Percentiles rank a stretch among this genome's conserved stretches.
These are phyloP conservation scores for Oppia nitens DNA, from an alignment of 1,140 invertebrate species.

Conservation along the genomic window DNA sequence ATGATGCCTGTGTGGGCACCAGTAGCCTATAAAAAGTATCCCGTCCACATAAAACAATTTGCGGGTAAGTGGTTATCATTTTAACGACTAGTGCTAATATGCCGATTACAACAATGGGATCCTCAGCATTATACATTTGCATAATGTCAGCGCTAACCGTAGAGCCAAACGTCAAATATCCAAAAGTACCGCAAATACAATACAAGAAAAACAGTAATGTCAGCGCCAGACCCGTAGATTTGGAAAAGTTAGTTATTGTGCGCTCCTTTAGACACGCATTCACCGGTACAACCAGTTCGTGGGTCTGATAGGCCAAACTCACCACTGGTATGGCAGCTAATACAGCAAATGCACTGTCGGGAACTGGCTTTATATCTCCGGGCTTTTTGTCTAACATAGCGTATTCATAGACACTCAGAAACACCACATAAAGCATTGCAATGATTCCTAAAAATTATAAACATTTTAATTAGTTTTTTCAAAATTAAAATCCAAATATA, in stretches of 20 bases:
- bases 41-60: constrained; percentile 47
- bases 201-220: constrained; percentile 42
- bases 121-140: constrained; percentile 33
- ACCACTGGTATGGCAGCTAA: constrained; percentile 49
- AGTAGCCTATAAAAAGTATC: constrained; percentile 33
- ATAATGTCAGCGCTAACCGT: constrained; percentile 45
- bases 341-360: constrained; percentile 38
- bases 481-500: constrained; percentile 11
- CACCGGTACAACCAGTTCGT: constrained; percentile 51
- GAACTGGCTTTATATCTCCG: constrained; percentile 22
- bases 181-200: constrained; percentile 42
- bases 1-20: constrained; percentile 14
- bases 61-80: constrained; percentile 52
- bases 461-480: too few species aligned
- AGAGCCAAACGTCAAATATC: constrained; percentile 48
- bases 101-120: constrained; percentile 31
- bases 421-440: constrained; percentile 44
- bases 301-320: constrained; percentile 56
- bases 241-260: constrained; percentile 36
- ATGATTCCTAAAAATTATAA: constrained; percentile 46
- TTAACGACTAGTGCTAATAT: constrained; percentile 45
- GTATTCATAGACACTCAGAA: constrained; percentile 41
- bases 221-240: constrained; percentile 39
- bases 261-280: constrained; percentile 39
- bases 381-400: constrained; percentile 26